Evolutionary conservation across 2,113 vertebrate genomes (phyloP).

Genomic region (Odocoileus virginianus): DNA sequence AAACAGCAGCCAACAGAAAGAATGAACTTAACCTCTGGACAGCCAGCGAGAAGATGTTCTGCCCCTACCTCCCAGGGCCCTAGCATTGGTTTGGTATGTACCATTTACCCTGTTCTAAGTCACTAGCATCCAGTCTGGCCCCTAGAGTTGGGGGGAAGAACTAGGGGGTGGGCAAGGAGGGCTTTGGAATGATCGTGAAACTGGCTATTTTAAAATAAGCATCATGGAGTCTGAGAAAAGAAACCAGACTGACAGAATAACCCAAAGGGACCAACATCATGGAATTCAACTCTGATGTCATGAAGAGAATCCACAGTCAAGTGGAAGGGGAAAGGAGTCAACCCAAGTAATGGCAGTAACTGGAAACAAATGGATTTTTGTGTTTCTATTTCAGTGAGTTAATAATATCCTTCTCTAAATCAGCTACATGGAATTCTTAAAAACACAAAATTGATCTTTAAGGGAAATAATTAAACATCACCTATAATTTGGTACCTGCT

Average conservation of each 20-base stretch:
- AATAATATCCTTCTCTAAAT: neutral
- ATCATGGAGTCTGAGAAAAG: neutral
- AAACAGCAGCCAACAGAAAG: neutral
- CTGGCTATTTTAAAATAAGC: neutral
- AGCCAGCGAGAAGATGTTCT: neutral
- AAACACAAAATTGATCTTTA: neutral
- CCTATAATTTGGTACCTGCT: neutral
- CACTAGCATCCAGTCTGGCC: too few species aligned
- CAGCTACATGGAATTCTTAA: neutral
- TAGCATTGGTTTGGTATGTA: accelerated
- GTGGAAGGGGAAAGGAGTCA: neutral
- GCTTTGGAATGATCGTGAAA: neutral
- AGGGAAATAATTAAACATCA: neutral
- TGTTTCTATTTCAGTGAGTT: neutral
- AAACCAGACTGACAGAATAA: neutral
- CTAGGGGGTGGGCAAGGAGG: too few species aligned
- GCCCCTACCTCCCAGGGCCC: neutral
- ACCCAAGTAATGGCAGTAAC: neutral
- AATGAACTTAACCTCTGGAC: neutral
- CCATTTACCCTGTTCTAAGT: neutral
- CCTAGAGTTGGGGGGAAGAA: too few species aligned
- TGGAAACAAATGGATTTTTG: neutral
- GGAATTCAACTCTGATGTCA: neutral
- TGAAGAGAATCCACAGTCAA: too few species aligned
- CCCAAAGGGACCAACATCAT: neutral